Conservation (phyloP, 2,888 invertebrate species). For the Hesperia comma region DNA sequence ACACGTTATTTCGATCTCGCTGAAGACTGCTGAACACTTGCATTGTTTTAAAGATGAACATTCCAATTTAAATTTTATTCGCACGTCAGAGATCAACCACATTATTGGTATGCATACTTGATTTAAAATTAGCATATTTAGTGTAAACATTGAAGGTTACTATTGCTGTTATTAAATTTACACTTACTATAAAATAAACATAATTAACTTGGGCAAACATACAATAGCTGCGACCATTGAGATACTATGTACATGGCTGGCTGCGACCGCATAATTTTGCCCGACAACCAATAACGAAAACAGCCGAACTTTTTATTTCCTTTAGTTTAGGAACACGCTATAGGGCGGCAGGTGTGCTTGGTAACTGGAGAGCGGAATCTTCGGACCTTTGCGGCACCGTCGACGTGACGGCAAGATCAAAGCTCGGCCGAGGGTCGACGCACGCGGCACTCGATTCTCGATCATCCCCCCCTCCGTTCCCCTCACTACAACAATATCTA, state of each 20-base stretch:
- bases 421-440: constrained; percentile 74
- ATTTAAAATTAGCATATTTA: not conserved
- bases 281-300: constrained; percentile 2
- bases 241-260: too few species aligned
- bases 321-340: constrained; percentile 29
- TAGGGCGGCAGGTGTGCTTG: constrained; percentile 55
- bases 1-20: not conserved
- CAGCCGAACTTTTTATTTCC: constrained; percentile 31
- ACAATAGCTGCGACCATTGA: not conserved
- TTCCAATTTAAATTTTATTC: not conserved
- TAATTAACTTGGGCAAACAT: not conserved
- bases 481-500: constrained; percentile 50
- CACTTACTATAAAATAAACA: not conserved
- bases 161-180: not conserved
- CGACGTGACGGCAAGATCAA: constrained; percentile 68
- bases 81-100: not conserved
- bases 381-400: constrained; percentile 54
- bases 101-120: not conserved
- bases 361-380: constrained; percentile 54
- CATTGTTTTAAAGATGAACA: not conserved
- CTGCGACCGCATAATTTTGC: not conserved
- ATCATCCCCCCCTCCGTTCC: constrained; percentile 53
- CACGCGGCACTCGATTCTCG: constrained; percentile 69
- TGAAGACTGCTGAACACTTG: not conserved
- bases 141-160: not conserved